These are phyloP conservation scores for Nymphicus hollandicus DNA, from an alignment of 2,113 vertebrate genomes.

Conservation along the genomic window DNA sequence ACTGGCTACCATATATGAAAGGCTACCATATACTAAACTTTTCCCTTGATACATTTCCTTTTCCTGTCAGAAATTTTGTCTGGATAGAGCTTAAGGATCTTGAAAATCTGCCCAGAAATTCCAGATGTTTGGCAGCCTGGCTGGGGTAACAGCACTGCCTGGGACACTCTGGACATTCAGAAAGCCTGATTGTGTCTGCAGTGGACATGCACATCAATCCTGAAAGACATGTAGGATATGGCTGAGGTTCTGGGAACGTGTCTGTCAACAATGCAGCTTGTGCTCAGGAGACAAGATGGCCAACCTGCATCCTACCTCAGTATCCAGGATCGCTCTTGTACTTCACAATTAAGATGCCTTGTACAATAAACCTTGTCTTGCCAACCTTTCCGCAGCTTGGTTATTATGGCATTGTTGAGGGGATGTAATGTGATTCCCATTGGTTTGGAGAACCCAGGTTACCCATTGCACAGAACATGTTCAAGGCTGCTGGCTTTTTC, in stretches of 20 bases:
- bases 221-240: neutral
- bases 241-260: neutral
- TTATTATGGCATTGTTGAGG: neutral
- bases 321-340: neutral
- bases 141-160: neutral
- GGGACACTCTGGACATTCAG: neutral
- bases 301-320: neutral
- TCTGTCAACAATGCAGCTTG: neutral
- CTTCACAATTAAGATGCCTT: neutral
- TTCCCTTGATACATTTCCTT: neutral
- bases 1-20: neutral
- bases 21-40: neutral
- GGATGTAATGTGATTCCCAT: neutral
- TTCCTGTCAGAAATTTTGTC: neutral
- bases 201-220: neutral
- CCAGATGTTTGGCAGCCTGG: neutral
- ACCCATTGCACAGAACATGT: neutral
- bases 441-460: neutral
- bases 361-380: neutral
- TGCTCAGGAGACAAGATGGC: neutral
- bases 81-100: neutral
- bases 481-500: neutral
- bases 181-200: neutral
- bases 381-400: neutral
- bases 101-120: neutral